A percentile compares a stretch with the other conserved stretches of the same genome.
These are phyloP conservation scores for Cephus pulcher DNA, from an alignment of 2,888 invertebrate species.

Conservation along the genomic window DNA sequence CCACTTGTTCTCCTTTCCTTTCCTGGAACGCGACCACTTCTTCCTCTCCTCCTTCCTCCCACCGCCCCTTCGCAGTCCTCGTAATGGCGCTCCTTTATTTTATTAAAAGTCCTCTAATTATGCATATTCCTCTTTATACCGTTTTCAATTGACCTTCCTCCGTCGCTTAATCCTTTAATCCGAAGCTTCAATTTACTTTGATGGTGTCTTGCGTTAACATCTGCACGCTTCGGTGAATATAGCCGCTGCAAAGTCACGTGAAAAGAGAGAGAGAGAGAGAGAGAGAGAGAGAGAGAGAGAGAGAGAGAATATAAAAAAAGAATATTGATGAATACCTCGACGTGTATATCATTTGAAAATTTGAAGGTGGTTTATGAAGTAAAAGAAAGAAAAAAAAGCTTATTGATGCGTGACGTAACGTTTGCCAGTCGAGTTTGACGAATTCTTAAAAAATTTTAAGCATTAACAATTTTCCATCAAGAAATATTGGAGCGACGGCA, in stretches of 20 bases:
- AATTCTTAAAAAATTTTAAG: background rate
- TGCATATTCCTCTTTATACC: constrained; percentile 34
- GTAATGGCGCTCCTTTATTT: constrained; percentile 9
- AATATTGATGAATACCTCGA: background rate
- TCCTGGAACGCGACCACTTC: background rate
- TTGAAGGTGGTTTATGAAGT: background rate
- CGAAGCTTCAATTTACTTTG: background rate
- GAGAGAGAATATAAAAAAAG: background rate
- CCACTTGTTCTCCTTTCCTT: constrained; percentile 6
- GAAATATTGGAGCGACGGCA: background rate
- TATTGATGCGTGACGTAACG: background rate
- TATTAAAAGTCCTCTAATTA: constrained; percentile 42
- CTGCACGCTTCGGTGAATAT: background rate
- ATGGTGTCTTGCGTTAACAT: background rate
- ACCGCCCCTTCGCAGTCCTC: background rate
- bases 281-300: too few species aligned
- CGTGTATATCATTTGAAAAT: background rate
- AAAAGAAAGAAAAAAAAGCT: background rate
- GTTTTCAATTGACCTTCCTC: constrained; percentile 30
- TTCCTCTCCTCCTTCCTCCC: background rate
- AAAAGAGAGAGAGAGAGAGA: background rate
- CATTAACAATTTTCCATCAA: background rate
- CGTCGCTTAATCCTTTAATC: constrained; percentile 10
- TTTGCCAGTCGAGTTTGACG: background rate
- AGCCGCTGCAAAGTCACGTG: background rate